These are phyloP conservation scores for Desmodus rotundus DNA, from an alignment of 2,113 vertebrate genomes.

Conservation along the genomic window DNA sequence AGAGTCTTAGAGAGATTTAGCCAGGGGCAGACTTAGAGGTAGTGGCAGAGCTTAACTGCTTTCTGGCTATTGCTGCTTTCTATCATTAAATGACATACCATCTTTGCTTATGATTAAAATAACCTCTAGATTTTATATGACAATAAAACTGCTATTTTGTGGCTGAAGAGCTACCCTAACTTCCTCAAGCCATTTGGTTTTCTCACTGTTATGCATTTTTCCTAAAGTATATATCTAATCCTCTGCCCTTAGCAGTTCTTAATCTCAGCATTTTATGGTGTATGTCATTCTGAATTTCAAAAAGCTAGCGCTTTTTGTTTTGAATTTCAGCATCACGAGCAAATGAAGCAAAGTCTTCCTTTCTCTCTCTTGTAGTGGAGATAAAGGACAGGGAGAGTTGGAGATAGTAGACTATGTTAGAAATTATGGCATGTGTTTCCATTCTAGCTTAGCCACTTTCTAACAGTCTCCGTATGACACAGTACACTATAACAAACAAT, in stretches of 20 bases:
- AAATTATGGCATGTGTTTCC: background rate
- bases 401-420: background rate
- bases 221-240: background rate
- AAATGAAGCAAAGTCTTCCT: background rate
- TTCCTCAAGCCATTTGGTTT: background rate
- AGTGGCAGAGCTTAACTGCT: background rate
- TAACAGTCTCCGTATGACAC: background rate
- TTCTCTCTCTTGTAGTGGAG: background rate
- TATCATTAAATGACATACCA: background rate
- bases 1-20: background rate
- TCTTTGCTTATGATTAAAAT: background rate
- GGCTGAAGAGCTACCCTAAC: background rate
- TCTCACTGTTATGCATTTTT: background rate
- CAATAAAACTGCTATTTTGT: background rate
- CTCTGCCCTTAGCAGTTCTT: background rate
- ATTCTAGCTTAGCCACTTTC: background rate
- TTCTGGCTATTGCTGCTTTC: background rate
- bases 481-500: background rate
- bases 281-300: background rate
- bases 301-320: background rate
- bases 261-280: background rate
- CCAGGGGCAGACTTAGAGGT: background rate
- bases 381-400: background rate
- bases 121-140: background rate
- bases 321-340: background rate